Base-by-base conservation (phyloP, 2,888 invertebrate species). In the Sminthurinus aureus region DNA sequence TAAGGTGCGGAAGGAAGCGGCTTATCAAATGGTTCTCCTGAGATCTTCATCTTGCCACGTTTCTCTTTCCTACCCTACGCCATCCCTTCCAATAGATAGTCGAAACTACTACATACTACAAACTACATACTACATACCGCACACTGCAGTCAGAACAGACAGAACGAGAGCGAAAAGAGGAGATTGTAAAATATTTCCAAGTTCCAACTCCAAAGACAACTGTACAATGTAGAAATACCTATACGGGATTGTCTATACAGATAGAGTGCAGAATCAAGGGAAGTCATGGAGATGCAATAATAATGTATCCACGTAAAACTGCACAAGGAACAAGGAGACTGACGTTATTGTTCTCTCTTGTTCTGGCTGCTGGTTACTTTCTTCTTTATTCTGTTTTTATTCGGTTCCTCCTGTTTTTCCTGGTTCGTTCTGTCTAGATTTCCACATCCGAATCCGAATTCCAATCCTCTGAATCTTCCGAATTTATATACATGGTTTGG, bases 21-120 rank as follows among this genome's bases (percentile, higher is more conserved):
- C 80, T 71, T 80, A 71, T 80, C 71, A 80, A 80, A 80, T 80
- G 80, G 80, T 80, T 80, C 80, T 80, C 80, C n/a, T 9, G 80
- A 80, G 80, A 80, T 78, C 52, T 82, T 77, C 82, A 82, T 67
- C 78, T 71, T 78, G 18, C 66, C 78, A 66, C 78, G 66, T 66
- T 78, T 78, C 66, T n/a, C 18, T 75, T 50, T 75, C 75, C 50
- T 64, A 64, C 66, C 66, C 67, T 81, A 24, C n/a, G 26, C 75
- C 20, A 3, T 52, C 58, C 24, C 51, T 6, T 58, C 8, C 64
- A 15, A 18, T 52, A 0, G 20, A 51, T 80, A 24, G 11, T 22
- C 1, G 13, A 9, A 38, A 12, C 73, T 52, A 52, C 52, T 52
- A 8, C 58, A 2, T 58, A 58, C 58, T 9, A 18, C 38, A 38